phyloP scores from a whole-genome alignment of 2,888 invertebrate genomes.

The Epistrophe grossulariae region DNA sequence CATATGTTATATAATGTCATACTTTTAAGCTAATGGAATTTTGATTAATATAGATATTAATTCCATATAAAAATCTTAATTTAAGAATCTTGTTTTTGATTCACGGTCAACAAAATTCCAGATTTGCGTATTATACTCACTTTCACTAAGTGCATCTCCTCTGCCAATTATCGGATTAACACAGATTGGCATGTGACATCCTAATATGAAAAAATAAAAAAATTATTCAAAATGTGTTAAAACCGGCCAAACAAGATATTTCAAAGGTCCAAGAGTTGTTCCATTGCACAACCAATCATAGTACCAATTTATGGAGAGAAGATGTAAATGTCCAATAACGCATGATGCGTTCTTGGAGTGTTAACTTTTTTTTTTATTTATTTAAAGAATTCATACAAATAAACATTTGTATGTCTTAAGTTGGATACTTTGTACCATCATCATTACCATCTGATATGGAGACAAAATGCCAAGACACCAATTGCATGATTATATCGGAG shows the following conservation, averaged over 20 bases:
- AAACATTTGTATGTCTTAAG: neutral
- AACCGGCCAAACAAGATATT: constrained; percentile 55
- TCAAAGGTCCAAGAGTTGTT: constrained; percentile 23
- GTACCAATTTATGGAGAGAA: constrained; percentile 43
- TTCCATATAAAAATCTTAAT: constrained; percentile 13
- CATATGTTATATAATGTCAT: neutral
- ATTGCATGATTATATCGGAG: constrained; percentile 15
- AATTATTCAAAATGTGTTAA: neutral
- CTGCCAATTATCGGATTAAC: constrained; percentile 2
- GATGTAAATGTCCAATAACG: constrained; percentile 61
- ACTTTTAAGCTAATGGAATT: neutral
- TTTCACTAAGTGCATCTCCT: constrained; percentile 29
- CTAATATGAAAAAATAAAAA: neutral
- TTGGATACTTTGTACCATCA: neutral
- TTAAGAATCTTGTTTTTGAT: constrained; percentile 34
- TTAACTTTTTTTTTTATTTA: constrained; percentile 1
- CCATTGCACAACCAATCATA: constrained; percentile 54
- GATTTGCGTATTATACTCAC: constrained; percentile 43
- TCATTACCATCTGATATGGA: constrained; percentile 9
- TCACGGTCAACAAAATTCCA: constrained; percentile 54
- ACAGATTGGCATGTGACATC: constrained; percentile 37
- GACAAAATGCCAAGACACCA: constrained; percentile 39
- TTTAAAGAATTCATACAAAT: constrained; percentile 9
- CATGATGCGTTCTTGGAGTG: constrained; percentile 56
- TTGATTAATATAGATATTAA: neutral